Evolutionary conservation across 2,113 vertebrate species (phyloP), one percentile per base, ranked within the genome.

Genomic region (Epinephelus fuscoguttatus): DNA sequence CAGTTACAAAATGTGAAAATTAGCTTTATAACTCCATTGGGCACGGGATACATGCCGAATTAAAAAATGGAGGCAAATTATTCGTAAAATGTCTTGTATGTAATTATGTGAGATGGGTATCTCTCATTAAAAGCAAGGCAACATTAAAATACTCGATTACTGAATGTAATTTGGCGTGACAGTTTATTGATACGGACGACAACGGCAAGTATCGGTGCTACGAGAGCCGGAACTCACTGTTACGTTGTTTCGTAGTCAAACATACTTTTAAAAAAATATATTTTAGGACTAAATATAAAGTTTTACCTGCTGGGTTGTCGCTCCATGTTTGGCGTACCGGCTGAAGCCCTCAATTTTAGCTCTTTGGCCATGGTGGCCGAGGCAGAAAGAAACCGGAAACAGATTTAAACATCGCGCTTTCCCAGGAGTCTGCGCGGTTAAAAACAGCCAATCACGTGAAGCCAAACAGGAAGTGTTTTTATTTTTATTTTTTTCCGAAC

Each of bases 341-440:
- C 18, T 17, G 47, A 45, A 53, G 4, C 30, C 30, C 30, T 30
- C 30, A 30, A 9, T 42, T 42, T 42, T 1, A 42, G 40, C 40
- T 42, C 40, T 42, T 42, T 42, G 40, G 40, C 40, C 10, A 42
- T 42, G 6, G 40, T 10, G 49, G 25, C 18, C 23, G 49, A 47
- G 47, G 27, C 14, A 11, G n/a, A 78, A 3, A 0, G 1, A 75
- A 80, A 78, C 81, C 83, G 90, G 88, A 93, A 92, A 57, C 56
- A 10, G 53, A 83, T 92, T 94, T 92, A 72, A 94, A 94, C 78
- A 50, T 75, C 80, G 91, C 90, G 91, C 87, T 80, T 81, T 84
- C 85, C 85, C 88, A 80, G 15, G 11, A 78, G 53, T 25, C 73
- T 63, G 70, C 63, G 87, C 63, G 80, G 15, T 56, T 47, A 70